Evolutionary conservation across 2,797 vertebrate species (phyloP).

Genomic region (Astyanax mexicanus): DNA sequence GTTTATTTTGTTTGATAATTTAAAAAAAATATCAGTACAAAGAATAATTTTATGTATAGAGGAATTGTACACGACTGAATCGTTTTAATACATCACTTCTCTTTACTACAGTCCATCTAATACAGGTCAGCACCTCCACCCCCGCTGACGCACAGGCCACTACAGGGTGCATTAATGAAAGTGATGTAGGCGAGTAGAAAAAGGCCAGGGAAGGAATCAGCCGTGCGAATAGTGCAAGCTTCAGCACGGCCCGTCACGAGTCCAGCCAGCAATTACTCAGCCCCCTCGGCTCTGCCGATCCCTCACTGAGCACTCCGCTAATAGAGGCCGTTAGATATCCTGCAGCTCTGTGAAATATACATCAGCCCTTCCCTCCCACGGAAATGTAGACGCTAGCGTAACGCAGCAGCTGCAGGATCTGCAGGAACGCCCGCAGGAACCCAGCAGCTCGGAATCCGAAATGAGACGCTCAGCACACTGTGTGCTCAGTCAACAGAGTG

Average conservation of each 20-base stretch:
- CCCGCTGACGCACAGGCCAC: neutral
- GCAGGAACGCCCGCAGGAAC: neutral
- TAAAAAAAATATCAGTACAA: no score
- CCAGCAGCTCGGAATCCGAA: neutral
- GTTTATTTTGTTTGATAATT: no score
- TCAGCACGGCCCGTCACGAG: neutral
- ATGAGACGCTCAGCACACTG: neutral
- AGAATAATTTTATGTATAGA: neutral
- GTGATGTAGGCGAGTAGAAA: neutral
- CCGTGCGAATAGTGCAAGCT: neutral
- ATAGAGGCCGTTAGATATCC: conserved; percentile 18
- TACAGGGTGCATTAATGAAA: neutral
- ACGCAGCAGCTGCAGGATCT: conserved; percentile 17
- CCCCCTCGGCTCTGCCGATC: neutral
- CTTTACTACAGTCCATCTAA: neutral
- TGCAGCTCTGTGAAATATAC: conserved; percentile 20
- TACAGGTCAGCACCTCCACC: neutral
- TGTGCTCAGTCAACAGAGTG: conserved; percentile 7
- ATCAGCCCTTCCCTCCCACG: neutral
- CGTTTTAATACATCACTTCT: neutral
- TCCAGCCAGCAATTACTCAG: conserved; percentile 3
- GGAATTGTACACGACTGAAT: neutral
- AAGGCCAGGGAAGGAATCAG: neutral
- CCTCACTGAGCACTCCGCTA: conserved; percentile 15
- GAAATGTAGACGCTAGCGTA: conserved; percentile 5